phyloP scores from a whole-genome alignment of 1,140 invertebrate genomes.

The Lasioglossum baleicum region DNA sequence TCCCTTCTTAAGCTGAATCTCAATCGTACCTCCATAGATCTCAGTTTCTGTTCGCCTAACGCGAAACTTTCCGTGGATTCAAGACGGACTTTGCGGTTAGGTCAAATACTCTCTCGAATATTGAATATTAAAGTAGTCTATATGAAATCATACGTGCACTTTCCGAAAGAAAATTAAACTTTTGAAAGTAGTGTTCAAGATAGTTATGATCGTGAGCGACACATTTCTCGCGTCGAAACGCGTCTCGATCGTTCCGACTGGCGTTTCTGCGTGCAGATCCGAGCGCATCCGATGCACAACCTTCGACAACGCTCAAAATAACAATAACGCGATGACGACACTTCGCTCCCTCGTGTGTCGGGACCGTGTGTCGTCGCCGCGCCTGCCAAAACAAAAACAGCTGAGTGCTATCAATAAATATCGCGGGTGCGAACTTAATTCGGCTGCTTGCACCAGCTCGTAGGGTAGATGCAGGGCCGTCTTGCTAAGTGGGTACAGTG shows the following conservation, averaged over 20 bases:
- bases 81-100: too few species aligned
- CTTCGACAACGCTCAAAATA: constrained; percentile 75
- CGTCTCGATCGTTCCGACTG: neutral
- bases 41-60: too few species aligned
- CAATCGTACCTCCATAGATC: neutral
- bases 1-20: neutral
- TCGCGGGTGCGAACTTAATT: constrained; percentile 40
- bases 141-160: too few species aligned
- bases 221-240: too few species aligned
- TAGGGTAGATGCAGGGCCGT: too few species aligned
- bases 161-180: too few species aligned
- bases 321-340: constrained; percentile 70
- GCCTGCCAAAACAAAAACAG: constrained; percentile 74
- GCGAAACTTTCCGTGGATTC: too few species aligned
- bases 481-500: too few species aligned
- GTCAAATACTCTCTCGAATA: too few species aligned
- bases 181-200: too few species aligned
- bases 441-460: neutral
- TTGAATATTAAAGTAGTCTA: too few species aligned
- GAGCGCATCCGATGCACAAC: constrained; percentile 41
- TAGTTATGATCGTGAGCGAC: too few species aligned
- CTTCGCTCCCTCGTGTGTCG: constrained; percentile 33
- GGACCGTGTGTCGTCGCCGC: constrained; percentile 26
- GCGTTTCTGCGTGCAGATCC: constrained; percentile 1
- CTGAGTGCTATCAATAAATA: constrained; percentile 74